Evolutionary conservation across 2,888 invertebrate species (phyloP).

Genomic region (Scaptomyza reducta): DNA sequence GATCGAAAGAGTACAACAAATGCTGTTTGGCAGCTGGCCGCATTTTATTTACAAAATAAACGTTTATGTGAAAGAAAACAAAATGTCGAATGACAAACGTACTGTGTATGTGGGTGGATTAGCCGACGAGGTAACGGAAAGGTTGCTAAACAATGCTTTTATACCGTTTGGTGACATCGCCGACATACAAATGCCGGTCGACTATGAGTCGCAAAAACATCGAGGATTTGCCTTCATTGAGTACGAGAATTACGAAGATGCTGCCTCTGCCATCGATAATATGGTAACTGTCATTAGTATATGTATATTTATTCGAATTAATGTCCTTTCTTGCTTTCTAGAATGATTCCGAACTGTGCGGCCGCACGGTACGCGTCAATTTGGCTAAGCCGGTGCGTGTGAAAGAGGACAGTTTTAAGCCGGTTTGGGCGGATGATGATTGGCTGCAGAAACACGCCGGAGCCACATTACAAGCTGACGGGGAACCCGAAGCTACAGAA

Average conservation of each 20-base stretch:
- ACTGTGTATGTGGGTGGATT: conserved; percentile 94
- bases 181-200: conserved; percentile 98
- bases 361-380: conserved; percentile 97
- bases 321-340: conserved; percentile 78
- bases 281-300: conserved; percentile 88
- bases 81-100: conserved; percentile 89
- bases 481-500: conserved; percentile 60
- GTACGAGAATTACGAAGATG: conserved; percentile 98
- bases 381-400: conserved; percentile 98
- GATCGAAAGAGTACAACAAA: background rate
- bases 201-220: conserved; percentile 98
- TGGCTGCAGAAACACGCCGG: conserved; percentile 99
- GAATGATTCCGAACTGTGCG: conserved; percentile 99
- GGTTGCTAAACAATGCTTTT: conserved; percentile 97
- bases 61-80: conserved; percentile 19
- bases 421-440: conserved; percentile 99
- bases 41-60: conserved; percentile 50
- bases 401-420: conserved; percentile 96
- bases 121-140: conserved; percentile 98
- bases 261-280: conserved; percentile 99
- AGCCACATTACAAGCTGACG: conserved; percentile 88
- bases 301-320: background rate
- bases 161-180: conserved; percentile 99
- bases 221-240: conserved; percentile 99
- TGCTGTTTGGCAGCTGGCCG: conserved; percentile 18